Conservation (phyloP, 2,113 vertebrate genomes). For the Trogon melanurus region DNA sequence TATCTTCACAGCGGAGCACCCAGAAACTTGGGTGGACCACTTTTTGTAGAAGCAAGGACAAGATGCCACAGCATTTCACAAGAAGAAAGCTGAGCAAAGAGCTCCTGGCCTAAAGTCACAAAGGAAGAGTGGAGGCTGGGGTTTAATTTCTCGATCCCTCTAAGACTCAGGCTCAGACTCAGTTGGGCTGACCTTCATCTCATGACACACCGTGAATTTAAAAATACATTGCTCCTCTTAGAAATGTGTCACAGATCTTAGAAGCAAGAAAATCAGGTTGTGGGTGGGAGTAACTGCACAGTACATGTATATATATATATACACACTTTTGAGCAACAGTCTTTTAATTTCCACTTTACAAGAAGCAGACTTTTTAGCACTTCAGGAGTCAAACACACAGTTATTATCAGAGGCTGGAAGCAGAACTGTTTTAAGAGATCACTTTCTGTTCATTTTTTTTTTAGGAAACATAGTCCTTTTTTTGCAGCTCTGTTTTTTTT, state of each 20-base stretch:
- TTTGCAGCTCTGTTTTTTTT: neutral
- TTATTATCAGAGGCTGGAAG: neutral
- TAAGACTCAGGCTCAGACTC: neutral
- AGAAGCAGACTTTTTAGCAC: neutral
- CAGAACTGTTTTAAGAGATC: neutral
- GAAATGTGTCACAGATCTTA: conserved; percentile 30
- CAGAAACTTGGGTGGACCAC: neutral
- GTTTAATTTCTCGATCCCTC: neutral
- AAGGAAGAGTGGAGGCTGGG: neutral
- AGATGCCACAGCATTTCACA: neutral
- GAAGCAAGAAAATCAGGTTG: conserved; percentile 5
- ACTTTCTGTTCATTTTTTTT: neutral
- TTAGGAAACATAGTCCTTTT: neutral
- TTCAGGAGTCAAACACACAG: neutral
- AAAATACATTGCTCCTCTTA: neutral
- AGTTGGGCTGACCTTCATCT: neutral
- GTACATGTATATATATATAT: rapidly evolving
- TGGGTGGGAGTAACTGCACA: conserved; percentile 7
- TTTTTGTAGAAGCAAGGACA: neutral
- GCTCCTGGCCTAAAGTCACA: neutral
- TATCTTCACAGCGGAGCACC: neutral
- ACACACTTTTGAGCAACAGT: neutral
- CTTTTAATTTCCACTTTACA: conserved; percentile 3
- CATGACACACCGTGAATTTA: neutral
- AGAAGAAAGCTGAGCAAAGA: neutral